Conservation (phyloP, 2,888 invertebrate genomes). For the Clepsis dumicolana region DNA sequence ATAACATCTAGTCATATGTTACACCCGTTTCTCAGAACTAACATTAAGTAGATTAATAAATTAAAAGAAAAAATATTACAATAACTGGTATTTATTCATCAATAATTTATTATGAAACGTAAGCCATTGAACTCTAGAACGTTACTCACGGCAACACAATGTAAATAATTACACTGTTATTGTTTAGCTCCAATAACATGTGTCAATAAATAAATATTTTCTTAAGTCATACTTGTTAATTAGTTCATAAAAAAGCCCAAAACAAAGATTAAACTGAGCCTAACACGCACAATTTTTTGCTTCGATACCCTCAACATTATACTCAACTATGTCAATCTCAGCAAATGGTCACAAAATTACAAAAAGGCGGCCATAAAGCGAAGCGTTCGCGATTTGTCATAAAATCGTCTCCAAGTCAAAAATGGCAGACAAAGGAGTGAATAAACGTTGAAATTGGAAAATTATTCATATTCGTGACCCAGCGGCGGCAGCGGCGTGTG, state of each 20-base stretch:
- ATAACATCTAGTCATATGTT: too few species aligned
- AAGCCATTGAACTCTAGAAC: too few species aligned
- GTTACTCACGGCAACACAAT: too few species aligned
- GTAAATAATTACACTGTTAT: too few species aligned
- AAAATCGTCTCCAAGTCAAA: constrained; percentile 66
- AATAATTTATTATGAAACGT: too few species aligned
- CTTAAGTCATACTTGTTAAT: too few species aligned
- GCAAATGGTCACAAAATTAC: constrained; percentile 2
- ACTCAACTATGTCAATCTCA: background rate
- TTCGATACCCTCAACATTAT: background rate
- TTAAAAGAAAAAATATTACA: too few species aligned
- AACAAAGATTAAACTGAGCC: background rate
- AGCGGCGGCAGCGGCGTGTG: constrained; percentile 47
- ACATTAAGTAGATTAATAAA: too few species aligned
- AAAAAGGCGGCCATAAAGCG: background rate
- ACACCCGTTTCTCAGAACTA: too few species aligned
- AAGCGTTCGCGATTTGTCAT: constrained; percentile 56
- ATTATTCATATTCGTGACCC: constrained; percentile 78
- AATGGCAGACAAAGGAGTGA: constrained; percentile 67
- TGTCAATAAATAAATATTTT: too few species aligned
- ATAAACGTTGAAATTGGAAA: constrained; percentile 73
- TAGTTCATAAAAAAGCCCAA: background rate
- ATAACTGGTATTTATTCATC: too few species aligned
- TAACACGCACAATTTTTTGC: background rate
- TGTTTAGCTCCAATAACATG: too few species aligned